These are phyloP conservation scores for Enteromius unitaeniatus DNA, from an alignment of 2,797 vertebrate species.

Conservation along the genomic window DNA sequence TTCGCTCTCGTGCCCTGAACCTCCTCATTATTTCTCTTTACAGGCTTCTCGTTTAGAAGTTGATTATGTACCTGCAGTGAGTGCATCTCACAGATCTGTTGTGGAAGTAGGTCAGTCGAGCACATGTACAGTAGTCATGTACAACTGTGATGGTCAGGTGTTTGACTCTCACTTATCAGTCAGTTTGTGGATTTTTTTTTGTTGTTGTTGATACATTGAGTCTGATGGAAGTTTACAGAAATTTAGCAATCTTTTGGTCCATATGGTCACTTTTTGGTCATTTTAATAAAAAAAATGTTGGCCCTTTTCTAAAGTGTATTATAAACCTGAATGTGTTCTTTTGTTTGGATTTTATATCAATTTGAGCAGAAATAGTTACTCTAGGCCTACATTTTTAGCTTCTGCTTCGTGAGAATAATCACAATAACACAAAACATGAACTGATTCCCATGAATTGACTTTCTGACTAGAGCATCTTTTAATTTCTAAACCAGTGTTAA, in stretches of 20 bases:
- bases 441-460: neutral
- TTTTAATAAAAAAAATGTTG: neutral
- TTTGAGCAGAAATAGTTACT: too few relatives aligned
- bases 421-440: neutral
- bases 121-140: too few relatives aligned
- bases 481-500: neutral
- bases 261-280: too few relatives aligned
- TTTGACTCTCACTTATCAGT: neutral
- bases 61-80: neutral
- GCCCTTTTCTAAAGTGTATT: neutral
- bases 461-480: neutral
- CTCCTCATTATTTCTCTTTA: conserved; percentile 2
- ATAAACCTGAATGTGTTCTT: too few relatives aligned
- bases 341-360: too few relatives aligned
- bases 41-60: neutral
- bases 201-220: neutral
- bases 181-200: neutral
- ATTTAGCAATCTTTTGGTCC: neutral
- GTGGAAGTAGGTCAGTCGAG: neutral
- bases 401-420: neutral
- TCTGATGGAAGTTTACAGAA: neutral
- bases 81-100: neutral
- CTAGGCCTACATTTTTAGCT: too few relatives aligned
- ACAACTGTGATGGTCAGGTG: neutral
- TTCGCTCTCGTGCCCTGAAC: neutral